A percentile compares a stretch with the other conserved stretches of the same genome.
These are phyloP conservation scores for Chaetops frenatus DNA, from an alignment of 2,113 vertebrate genomes.

Conservation along the genomic window DNA sequence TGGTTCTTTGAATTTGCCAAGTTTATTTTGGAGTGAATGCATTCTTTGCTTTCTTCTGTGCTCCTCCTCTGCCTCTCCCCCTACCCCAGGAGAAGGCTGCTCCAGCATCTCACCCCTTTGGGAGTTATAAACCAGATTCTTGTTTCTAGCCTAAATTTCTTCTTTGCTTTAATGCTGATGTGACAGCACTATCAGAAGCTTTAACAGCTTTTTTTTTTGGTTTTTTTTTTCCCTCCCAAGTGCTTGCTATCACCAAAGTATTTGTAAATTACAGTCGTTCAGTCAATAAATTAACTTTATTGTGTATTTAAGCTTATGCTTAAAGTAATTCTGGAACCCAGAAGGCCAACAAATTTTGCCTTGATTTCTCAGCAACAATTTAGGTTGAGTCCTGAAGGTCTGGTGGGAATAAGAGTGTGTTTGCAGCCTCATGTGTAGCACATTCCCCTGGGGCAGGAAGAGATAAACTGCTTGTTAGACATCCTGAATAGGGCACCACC, in stretches of 20 bases:
- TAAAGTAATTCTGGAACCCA: background rate
- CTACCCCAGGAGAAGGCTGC: background rate
- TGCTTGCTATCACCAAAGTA: background rate
- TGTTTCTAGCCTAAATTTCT: background rate
- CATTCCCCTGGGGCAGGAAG: background rate
- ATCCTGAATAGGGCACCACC: background rate
- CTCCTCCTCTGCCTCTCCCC: background rate
- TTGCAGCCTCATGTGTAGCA: background rate
- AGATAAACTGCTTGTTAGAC: background rate
- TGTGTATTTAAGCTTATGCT: slow-evolving; percentile 14
- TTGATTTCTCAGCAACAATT: background rate
- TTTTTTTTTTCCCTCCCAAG: background rate
- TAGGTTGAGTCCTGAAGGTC: background rate
- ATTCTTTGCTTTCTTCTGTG: background rate
- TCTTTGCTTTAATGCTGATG: slow-evolving; percentile 25
- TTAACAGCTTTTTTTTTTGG: background rate
- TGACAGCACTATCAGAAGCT: background rate
- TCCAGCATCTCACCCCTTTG: background rate
- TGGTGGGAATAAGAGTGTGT: background rate
- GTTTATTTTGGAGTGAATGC: background rate
- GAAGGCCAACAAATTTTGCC: background rate
- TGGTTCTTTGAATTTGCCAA: background rate
- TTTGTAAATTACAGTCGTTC: background rate
- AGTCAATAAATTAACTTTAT: slow-evolving; percentile 10
- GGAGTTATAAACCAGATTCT: slow-evolving; percentile 15